A percentile compares a stretch with the other conserved stretches of the same genome.
Conservation (phyloP, 2,797 vertebrate species). For the Centropyge bicolor region DNA sequence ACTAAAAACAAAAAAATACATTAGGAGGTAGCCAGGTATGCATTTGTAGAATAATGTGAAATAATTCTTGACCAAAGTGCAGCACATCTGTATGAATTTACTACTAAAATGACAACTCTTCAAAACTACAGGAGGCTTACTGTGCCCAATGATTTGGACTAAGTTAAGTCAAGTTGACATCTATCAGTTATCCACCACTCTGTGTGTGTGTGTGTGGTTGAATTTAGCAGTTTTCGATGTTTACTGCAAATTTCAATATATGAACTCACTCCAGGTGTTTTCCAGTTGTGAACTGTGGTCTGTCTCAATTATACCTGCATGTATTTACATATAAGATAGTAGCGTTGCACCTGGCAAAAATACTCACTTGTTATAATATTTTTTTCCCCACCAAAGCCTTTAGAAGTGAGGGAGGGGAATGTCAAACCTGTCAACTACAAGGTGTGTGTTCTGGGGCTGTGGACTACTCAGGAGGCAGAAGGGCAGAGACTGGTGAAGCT, state of each 20-base stretch:
- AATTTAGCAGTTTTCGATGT: not conserved
- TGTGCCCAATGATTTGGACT: not conserved
- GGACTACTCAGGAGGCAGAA: slow-evolving; percentile 70
- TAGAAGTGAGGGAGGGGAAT: slow-evolving; percentile 84
- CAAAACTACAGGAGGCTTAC: not conserved
- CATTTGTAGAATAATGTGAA: not conserved
- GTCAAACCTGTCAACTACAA: slow-evolving; percentile 74
- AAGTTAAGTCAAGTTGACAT: not conserved
- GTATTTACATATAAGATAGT: not conserved
- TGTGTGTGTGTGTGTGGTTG: not conserved
- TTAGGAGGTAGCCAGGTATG: not conserved
- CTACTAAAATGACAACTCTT: not conserved
- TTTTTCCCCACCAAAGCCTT: slow-evolving; percentile 72
- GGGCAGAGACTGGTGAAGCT: slow-evolving; percentile 73
- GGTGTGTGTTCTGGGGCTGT: slow-evolving; percentile 84
- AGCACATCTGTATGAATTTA: not conserved
- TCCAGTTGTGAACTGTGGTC: not conserved
- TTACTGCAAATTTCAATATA: not conserved
- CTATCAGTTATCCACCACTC: not conserved
- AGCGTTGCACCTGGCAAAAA: not conserved
- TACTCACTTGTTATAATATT: not conserved
- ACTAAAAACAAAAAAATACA: not conserved
- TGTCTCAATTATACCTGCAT: not conserved
- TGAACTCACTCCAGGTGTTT: not conserved
- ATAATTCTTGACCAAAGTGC: not conserved